Evolutionary conservation across 2,888 invertebrate species (phyloP).

Genomic region (Muscina levida): DNA sequence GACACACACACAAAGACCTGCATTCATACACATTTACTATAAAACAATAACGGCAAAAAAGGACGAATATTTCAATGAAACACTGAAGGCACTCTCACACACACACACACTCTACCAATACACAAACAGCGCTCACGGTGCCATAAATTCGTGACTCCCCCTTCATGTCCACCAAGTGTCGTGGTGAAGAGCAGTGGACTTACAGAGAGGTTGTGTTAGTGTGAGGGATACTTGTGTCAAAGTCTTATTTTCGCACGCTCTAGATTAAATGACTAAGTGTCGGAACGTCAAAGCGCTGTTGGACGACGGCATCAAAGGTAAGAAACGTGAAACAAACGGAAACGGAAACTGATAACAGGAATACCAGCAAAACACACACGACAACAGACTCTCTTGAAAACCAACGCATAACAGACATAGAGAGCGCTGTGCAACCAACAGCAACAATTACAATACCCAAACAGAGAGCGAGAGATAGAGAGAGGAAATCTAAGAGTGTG

Average conservation of each 20-base stretch:
- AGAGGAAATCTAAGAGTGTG: slow-evolving; percentile 6
- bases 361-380: no score
- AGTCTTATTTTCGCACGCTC: slow-evolving; percentile 48
- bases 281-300: slow-evolving; percentile 36
- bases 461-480: slow-evolving; percentile 9
- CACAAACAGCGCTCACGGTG: no score
- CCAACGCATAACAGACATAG: no score
- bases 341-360: slow-evolving; percentile 31
- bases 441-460: no score
- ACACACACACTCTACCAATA: no score
- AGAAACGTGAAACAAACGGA: slow-evolving; percentile 26
- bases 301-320: slow-evolving; percentile 5
- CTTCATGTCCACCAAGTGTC: no score
- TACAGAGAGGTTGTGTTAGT: neutral
- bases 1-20: neutral
- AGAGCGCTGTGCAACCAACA: no score
- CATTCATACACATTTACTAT: neutral
- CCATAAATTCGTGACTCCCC: no score
- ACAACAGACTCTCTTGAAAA: no score
- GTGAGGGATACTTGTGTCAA: slow-evolving; percentile 41
- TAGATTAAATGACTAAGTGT: slow-evolving; percentile 47
- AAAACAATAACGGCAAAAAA: no score
- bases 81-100: no score
- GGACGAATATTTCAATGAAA: slow-evolving; percentile 1
- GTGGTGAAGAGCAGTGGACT: no score